Evolutionary conservation across 2,797 vertebrate species (phyloP).

Genomic region (Columba guinea): DNA sequence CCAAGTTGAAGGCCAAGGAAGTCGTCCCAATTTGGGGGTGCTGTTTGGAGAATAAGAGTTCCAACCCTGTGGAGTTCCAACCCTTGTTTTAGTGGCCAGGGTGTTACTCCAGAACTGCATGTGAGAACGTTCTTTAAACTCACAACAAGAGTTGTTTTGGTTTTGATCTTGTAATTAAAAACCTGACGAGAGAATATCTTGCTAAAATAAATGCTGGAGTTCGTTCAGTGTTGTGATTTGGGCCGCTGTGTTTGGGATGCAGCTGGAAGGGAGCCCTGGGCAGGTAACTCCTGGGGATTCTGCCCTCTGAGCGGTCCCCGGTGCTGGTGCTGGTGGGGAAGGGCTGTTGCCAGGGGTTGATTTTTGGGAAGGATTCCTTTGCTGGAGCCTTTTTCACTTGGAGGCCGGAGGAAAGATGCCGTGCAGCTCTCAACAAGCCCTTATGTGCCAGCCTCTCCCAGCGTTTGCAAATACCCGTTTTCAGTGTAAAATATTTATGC

Average conservation of each 20-base stretch:
- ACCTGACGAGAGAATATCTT: not conserved
- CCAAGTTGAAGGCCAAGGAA: not conserved
- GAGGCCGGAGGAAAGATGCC: not conserved
- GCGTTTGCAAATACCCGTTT: not conserved
- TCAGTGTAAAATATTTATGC: not conserved
- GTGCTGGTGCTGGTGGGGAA: not conserved
- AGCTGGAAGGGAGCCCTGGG: not conserved
- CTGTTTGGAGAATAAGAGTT: not conserved
- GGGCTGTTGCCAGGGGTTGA: not conserved
- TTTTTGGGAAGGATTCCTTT: not conserved
- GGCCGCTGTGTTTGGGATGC: not conserved
- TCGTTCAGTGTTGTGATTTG: not conserved
- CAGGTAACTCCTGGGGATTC: not conserved
- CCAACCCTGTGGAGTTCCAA: not conserved
- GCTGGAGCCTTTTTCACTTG: not conserved
- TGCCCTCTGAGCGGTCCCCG: rapidly evolving
- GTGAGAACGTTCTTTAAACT: not conserved
- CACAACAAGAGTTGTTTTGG: not conserved
- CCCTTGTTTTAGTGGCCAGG: not conserved
- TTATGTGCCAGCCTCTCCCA: not conserved
- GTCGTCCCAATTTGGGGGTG: not conserved
- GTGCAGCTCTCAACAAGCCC: not conserved
- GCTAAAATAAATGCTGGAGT: not conserved
- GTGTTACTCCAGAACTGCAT: not conserved
- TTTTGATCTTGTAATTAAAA: not conserved